phyloP scores from a whole-genome alignment of 2,113 vertebrate species.

The Vombatus ursinus region DNA sequence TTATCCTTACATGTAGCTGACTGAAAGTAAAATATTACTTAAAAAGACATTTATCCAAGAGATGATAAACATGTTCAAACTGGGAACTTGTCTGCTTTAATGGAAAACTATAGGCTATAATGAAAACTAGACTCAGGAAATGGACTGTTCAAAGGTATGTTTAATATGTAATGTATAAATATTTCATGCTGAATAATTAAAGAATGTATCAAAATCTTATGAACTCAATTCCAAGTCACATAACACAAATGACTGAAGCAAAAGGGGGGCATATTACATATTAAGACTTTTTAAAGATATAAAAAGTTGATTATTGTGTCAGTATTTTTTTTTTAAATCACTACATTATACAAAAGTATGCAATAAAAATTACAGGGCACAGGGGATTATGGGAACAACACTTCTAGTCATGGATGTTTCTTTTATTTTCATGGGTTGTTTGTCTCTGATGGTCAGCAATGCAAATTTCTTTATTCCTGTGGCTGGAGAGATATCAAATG shows the following conservation, averaged over 20 bases:
- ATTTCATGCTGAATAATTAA: background rate
- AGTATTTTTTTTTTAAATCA: background rate
- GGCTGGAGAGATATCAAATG: background rate
- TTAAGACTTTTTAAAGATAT: background rate
- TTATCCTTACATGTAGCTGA: background rate
- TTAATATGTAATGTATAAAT: background rate
- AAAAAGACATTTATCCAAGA: background rate
- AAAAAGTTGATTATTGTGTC: background rate
- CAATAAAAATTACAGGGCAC: background rate
- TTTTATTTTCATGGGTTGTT: background rate
- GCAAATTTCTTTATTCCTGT: background rate
- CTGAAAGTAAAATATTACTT: background rate
- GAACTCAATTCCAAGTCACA: background rate
- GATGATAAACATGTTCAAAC: background rate
- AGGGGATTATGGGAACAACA: background rate
- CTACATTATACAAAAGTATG: background rate
- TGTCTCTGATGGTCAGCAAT: background rate
- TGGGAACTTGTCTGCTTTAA: background rate
- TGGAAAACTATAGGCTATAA: background rate
- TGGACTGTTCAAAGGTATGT: background rate
- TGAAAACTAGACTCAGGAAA: background rate
- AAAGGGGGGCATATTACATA: background rate
- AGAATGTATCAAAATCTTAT: background rate
- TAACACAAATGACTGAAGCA: background rate
- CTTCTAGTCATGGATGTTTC: background rate